Evolutionary conservation across 2,888 invertebrate species (phyloP).

Genomic region (Embidobia sp.): DNA sequence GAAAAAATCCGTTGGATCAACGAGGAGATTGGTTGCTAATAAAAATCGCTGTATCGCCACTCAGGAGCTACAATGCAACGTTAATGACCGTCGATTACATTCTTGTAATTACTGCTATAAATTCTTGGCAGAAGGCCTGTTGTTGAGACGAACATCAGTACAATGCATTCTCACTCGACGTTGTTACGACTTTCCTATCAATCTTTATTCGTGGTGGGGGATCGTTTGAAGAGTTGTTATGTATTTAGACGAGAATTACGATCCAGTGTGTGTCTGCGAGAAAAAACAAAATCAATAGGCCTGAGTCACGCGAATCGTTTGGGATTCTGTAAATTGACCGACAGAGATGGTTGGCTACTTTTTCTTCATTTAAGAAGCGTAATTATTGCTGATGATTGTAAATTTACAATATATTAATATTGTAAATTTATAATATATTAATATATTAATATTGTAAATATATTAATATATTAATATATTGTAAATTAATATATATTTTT

Average conservation of each 20-base stretch:
- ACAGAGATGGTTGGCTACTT: too few species aligned
- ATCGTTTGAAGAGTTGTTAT: constrained; percentile 52
- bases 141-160: constrained; percentile 67
- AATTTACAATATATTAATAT: too few species aligned
- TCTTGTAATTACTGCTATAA: constrained; percentile 78
- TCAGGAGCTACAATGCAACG: constrained; percentile 75
- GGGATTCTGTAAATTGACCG: constrained; percentile 12
- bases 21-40: constrained; percentile 71
- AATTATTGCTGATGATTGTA: too few species aligned
- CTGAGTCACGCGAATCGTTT: constrained; percentile 42
- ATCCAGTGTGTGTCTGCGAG: constrained; percentile 27
- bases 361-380: too few species aligned
- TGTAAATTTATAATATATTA: too few species aligned
- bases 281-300: constrained; percentile 44
- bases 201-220: constrained; percentile 62
- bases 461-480: too few species aligned
- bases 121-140: constrained; percentile 70
- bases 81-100: constrained; percentile 79
- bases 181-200: constrained; percentile 73
- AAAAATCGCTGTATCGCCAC: constrained; percentile 75
- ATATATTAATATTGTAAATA: too few species aligned
- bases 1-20: neutral
- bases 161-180: constrained; percentile 72
- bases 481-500: too few species aligned
- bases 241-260: constrained; percentile 64